phyloP scores from a whole-genome alignment of 2,888 invertebrate genomes.

The Bugula neritina region DNA sequence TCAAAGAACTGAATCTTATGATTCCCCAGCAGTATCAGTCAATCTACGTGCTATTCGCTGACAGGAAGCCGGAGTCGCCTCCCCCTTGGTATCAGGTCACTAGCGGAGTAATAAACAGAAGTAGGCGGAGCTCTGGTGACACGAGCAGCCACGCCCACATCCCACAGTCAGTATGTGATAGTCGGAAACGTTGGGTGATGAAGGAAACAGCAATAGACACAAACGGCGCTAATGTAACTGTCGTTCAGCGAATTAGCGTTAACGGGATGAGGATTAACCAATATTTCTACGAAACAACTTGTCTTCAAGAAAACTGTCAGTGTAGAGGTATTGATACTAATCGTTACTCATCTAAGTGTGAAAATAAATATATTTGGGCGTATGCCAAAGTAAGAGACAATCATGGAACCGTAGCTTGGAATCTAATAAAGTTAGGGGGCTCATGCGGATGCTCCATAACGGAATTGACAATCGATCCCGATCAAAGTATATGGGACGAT shows the following conservation, averaged over 20 bases:
- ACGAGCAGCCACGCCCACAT: not conserved
- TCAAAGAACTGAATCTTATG: not conserved
- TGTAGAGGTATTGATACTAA: constrained; percentile 31
- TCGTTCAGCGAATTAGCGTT: constrained; percentile 31
- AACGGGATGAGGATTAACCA: constrained; percentile 31
- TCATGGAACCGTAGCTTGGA: constrained; percentile 31
- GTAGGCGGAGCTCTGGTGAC: not conserved
- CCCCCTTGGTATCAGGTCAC: not conserved
- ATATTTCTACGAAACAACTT: constrained; percentile 32
- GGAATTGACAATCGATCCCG: not conserved
- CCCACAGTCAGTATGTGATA: constrained; percentile 30
- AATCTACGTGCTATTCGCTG: constrained; percentile 11
- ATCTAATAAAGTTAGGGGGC: constrained; percentile 31
- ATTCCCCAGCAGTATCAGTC: not conserved
- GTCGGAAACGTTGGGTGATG: constrained; percentile 31
- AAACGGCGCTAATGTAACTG: constrained; percentile 30
- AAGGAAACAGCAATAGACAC: constrained; percentile 31
- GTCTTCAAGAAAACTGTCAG: constrained; percentile 28
- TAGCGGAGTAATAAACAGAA: not conserved
- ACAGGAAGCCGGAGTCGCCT: not conserved
- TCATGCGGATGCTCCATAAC: constrained; percentile 31
- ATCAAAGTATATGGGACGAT: constrained; percentile 26
- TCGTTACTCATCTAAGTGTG: constrained; percentile 31
- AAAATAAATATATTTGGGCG: constrained; percentile 33
- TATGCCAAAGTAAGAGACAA: constrained; percentile 31